phyloP scores from a whole-genome alignment of 2,797 vertebrate genomes.

The Sciurus vulgaris region DNA sequence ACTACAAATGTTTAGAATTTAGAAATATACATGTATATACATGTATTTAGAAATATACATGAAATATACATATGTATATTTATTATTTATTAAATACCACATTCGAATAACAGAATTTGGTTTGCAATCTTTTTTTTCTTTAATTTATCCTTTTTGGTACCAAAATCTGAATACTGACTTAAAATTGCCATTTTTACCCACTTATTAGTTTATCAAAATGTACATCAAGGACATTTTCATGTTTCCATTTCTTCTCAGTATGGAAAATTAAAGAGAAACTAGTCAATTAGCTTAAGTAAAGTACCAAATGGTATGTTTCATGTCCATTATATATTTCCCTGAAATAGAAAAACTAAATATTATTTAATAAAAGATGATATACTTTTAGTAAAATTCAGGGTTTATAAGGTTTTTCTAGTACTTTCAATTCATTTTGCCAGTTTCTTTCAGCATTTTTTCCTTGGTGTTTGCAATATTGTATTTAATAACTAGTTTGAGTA shows the following conservation, averaged over 20 bases:
- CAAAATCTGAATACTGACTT: not conserved
- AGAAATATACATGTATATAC: not conserved
- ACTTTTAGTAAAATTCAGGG: not conserved
- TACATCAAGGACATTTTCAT: not conserved
- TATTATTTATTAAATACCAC: not conserved
- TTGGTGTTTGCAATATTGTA: not conserved
- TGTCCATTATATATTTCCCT: not conserved
- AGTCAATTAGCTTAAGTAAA: slow-evolving; percentile 12
- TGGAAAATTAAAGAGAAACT: not conserved
- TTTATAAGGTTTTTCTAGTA: not conserved
- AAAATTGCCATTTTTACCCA: not conserved
- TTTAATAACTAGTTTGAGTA: slow-evolving; percentile 9
- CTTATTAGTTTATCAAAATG: not conserved
- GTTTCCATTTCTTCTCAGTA: not conserved
- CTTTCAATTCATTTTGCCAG: slow-evolving; percentile 23
- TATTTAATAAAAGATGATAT: slow-evolving; percentile 27
- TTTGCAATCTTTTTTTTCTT: not conserved
- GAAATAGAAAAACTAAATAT: not conserved
- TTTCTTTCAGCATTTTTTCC: not conserved
- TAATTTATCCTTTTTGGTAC: not conserved
- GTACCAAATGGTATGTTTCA: not conserved
- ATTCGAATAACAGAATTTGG: not conserved
- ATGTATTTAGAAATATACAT: too few species aligned
- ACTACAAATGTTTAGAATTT: slow-evolving; percentile 11
- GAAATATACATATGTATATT: not conserved